phyloP scores from a whole-genome alignment of 1,140 invertebrate species.

The Metaphire vulgaris region DNA sequence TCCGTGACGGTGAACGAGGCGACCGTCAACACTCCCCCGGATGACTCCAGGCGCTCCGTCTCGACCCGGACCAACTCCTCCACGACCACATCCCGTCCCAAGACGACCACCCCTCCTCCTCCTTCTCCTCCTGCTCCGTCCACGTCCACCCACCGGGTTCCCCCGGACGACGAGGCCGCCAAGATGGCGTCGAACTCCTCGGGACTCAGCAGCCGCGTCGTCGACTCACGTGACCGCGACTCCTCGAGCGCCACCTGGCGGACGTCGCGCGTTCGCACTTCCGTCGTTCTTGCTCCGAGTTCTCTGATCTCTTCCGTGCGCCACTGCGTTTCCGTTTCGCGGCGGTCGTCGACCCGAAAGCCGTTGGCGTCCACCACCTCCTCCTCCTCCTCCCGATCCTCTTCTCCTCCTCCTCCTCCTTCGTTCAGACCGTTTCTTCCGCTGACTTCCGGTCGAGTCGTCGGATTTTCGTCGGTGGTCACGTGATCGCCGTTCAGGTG shows the following conservation, averaged over 20 bases:
- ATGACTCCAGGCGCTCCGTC: background rate
- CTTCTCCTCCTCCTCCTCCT: too few relatives aligned
- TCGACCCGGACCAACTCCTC: background rate
- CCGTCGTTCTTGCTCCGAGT: background rate
- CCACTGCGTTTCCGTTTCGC: background rate
- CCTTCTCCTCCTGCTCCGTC: background rate
- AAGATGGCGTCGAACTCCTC: background rate
- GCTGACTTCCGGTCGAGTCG: too few relatives aligned
- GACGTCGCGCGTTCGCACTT: background rate
- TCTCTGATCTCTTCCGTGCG: background rate
- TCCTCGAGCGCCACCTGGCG: background rate
- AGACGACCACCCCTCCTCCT: too few relatives aligned
- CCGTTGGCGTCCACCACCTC: background rate
- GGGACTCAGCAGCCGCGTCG: background rate
- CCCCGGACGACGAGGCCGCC: background rate
- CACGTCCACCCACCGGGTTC: too few relatives aligned
- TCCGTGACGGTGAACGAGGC: background rate
- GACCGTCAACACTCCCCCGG: background rate
- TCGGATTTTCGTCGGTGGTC: too few relatives aligned
- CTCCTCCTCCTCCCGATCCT: background rate
- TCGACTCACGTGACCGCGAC: background rate
- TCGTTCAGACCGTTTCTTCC: too few relatives aligned
- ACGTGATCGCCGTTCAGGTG: too few relatives aligned
- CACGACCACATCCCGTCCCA: background rate
- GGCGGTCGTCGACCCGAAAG: background rate